phyloP scores from a whole-genome alignment of 2,797 vertebrate genomes.

The Ptychadena robeensis region DNA sequence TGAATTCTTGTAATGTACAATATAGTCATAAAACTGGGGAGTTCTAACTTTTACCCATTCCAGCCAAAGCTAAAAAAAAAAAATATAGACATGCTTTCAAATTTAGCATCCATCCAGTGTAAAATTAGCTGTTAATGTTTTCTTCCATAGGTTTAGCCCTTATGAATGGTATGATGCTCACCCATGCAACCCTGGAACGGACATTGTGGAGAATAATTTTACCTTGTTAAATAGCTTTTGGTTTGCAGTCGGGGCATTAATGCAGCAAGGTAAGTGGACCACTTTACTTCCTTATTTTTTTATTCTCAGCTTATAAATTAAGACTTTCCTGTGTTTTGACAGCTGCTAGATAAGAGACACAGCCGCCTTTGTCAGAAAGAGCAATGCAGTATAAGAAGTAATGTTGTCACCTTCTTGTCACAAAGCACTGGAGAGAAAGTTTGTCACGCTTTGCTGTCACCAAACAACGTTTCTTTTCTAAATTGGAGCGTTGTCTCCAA shows the following conservation, averaged over 20 bases:
- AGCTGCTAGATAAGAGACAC: constrained; percentile 62
- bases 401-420: constrained; percentile 76
- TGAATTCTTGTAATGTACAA: too few relatives aligned
- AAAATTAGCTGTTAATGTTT: not conserved
- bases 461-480: constrained; percentile 71
- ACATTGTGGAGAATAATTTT: constrained; percentile 98
- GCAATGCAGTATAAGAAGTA: constrained; percentile 74
- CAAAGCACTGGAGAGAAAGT: constrained; percentile 65
- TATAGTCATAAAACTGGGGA: too few relatives aligned
- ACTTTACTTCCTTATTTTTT: constrained; percentile 50
- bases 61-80: too few relatives aligned
- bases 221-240: constrained; percentile 98
- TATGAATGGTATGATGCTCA: constrained; percentile 98
- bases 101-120: too few relatives aligned
- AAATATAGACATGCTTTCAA: too few relatives aligned
- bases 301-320: not conserved
- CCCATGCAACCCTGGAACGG: constrained; percentile 94
- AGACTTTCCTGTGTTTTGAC: constrained; percentile 43
- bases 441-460: constrained; percentile 76
- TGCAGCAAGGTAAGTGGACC: constrained; percentile 87
- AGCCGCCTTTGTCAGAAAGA: constrained; percentile 74
- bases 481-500: constrained; percentile 69
- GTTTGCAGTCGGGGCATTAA: constrained; percentile 96
- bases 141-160: constrained; percentile 88
- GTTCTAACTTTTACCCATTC: too few relatives aligned